Conservation (phyloP, 2,797 vertebrate species). For the Etheostoma perlongum region DNA sequence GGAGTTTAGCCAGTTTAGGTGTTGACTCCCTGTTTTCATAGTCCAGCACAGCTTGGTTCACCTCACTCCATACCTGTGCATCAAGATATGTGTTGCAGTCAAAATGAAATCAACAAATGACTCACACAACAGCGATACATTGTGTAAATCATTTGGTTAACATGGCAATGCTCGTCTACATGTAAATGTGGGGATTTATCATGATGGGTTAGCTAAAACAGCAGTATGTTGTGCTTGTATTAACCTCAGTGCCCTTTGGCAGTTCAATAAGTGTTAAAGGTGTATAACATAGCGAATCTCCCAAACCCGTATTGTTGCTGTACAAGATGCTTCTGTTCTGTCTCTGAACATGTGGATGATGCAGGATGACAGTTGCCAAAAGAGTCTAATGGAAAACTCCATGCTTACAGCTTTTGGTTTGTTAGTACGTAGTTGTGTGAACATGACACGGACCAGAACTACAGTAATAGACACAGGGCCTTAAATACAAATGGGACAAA, state of each 20-base stretch:
- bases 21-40: constrained; percentile 97
- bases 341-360: not conserved
- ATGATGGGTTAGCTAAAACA: not conserved
- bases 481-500: not conserved
- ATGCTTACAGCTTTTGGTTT: not conserved
- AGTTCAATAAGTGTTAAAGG: not conserved
- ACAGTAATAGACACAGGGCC: not conserved
- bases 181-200: too few relatives aligned
- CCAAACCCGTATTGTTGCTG: not conserved
- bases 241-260: not conserved
- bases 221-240: not conserved
- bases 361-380: not conserved
- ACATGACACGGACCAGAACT: not conserved
- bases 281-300: too few relatives aligned
- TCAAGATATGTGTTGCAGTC: not conserved
- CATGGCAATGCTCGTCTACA: not conserved
- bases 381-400: not conserved
- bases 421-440: not conserved
- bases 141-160: not conserved
- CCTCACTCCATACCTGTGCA: constrained; percentile 95
- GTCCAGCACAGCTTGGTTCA: constrained; percentile 96
- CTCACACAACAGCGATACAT: not conserved
- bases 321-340: not conserved
- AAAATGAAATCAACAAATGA: not conserved
- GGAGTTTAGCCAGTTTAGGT: constrained; percentile 96